Evolutionary conservation across 2,888 invertebrate species (phyloP).

Genomic region (Epinotia demarniana): DNA sequence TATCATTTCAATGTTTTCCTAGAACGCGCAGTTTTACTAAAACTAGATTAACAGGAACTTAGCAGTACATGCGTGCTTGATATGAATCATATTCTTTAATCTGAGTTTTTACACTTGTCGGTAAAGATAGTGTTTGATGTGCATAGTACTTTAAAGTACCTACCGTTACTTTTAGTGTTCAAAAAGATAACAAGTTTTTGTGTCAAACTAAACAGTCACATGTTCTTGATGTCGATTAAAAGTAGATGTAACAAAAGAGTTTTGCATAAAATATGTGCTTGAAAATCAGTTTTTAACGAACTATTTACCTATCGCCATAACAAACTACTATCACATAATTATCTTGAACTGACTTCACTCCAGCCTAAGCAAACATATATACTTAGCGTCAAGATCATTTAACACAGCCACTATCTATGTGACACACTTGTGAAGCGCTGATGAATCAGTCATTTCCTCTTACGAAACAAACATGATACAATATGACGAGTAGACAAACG

Average conservation of each 20-base stretch:
- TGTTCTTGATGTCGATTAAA: neutral
- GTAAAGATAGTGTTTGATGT: conserved; percentile 25
- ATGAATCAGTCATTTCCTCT: conserved; percentile 38
- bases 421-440: conserved; percentile 27
- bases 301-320: neutral
- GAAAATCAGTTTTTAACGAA: no score
- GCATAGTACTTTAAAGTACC: neutral
- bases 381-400: conserved; percentile 9
- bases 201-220: neutral
- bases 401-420: conserved; percentile 12
- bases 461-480: conserved; percentile 21
- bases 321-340: neutral
- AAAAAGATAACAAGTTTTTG: neutral
- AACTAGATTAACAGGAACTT: conserved; percentile 39
- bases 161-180: conserved; percentile 9
- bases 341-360: conserved; percentile 16
- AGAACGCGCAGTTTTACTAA: conserved; percentile 19
- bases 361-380: neutral
- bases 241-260: neutral
- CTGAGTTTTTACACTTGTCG: conserved; percentile 9
- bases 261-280: no score
- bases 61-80: conserved; percentile 10
- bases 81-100: conserved; percentile 19
- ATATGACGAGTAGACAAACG: neutral
- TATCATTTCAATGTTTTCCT: conserved; percentile 29